Conservation (phyloP, 2,888 invertebrate genomes). For the Trachelus tabidus region DNA sequence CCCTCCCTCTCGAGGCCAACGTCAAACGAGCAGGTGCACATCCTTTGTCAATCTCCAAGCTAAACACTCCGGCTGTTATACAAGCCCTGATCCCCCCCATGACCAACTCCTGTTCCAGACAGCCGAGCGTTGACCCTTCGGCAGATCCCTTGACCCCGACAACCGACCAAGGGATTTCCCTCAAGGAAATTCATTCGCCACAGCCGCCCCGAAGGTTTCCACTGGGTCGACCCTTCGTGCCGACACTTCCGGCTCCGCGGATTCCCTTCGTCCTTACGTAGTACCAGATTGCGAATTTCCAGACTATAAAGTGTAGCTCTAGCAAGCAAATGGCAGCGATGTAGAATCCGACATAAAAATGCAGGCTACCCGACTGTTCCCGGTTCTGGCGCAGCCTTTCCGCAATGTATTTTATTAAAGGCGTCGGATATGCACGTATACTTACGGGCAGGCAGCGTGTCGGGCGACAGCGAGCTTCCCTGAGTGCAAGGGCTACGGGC, state of each 20-base stretch:
- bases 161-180: too few species aligned
- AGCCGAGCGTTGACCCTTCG: too few species aligned
- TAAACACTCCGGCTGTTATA: slow-evolving; percentile 30
- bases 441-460: not conserved
- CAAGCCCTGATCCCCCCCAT: too few species aligned
- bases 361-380: slow-evolving; percentile 18
- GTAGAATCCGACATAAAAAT: slow-evolving; percentile 44
- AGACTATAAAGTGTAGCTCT: slow-evolving; percentile 44
- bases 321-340: slow-evolving; percentile 39
- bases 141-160: too few species aligned
- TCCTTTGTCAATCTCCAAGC: slow-evolving; percentile 34
- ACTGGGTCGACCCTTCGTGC: too few species aligned
- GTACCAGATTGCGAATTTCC: slow-evolving; percentile 49
- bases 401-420: slow-evolving; percentile 19
- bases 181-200: too few species aligned
- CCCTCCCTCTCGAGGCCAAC: not conserved
- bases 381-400: not conserved
- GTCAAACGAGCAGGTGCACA: too few species aligned
- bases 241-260: too few species aligned
- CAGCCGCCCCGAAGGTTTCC: too few species aligned
- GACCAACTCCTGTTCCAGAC: too few species aligned
- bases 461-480: too few species aligned
- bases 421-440: not conserved
- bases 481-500: too few species aligned
- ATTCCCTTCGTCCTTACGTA: slow-evolving; percentile 29